These are phyloP conservation scores for Stigmatopora nigra DNA, from an alignment of 2,113 vertebrate genomes.

Conservation along the genomic window DNA sequence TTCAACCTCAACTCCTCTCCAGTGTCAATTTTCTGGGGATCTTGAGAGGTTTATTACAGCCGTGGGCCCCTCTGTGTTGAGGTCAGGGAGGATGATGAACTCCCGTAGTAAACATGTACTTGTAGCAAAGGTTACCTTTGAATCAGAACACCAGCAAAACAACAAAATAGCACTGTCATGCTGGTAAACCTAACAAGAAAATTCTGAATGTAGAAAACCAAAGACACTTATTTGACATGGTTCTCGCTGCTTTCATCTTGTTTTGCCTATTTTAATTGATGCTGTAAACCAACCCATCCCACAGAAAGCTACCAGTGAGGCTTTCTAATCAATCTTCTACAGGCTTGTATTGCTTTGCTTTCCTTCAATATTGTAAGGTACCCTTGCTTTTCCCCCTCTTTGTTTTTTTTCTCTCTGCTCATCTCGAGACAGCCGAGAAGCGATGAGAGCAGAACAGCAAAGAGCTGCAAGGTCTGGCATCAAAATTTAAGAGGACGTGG, in stretches of 20 bases:
- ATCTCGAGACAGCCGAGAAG: conserved; percentile 8
- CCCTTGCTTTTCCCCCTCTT: conserved; percentile 18
- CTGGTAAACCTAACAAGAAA: not conserved
- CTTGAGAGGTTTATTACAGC: conserved; percentile 17
- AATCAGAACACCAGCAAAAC: conserved; percentile 5
- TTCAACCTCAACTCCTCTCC: conserved; percentile 16
- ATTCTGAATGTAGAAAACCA: not conserved
- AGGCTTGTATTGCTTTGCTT: conserved; percentile 16
- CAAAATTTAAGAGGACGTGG: conserved; percentile 18
- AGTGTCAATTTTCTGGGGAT: conserved; percentile 17
- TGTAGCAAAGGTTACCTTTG: conserved; percentile 2
- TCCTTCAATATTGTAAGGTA: conserved; percentile 11
- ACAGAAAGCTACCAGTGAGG: conserved; percentile 23
- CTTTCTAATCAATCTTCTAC: conserved; percentile 32
- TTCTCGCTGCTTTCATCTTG: conserved; percentile 20
- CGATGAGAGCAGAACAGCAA: conserved; percentile 23
- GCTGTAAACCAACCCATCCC: conserved; percentile 28
- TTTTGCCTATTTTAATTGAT: conserved; percentile 36
- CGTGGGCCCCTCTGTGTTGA: conserved; percentile 21
- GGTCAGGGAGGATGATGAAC: conserved; percentile 26
- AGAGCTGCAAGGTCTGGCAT: conserved; percentile 29
- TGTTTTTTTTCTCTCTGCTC: conserved; percentile 14
- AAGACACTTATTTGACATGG: conserved; percentile 5
- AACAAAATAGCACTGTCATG: not conserved
- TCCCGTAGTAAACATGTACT: conserved; percentile 14